Evolutionary conservation across 2,888 invertebrate species (phyloP).

Genomic region (Hirtodrosophila alboralis): DNA sequence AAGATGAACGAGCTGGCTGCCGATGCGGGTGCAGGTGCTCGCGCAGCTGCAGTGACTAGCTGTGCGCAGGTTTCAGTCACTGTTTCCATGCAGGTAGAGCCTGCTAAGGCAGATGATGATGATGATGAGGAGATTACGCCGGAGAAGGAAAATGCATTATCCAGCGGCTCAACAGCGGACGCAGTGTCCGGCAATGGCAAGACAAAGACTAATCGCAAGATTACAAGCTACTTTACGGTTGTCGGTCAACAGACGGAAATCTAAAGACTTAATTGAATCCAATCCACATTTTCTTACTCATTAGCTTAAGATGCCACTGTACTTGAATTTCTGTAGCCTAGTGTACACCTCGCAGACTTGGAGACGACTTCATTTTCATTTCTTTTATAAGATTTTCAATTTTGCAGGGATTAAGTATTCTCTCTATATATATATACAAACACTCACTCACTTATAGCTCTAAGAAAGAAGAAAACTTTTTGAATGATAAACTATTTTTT

Average conservation of each 20-base stretch:
- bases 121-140: conserved; percentile 59
- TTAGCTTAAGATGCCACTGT: conserved; percentile 66
- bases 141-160: conserved; percentile 66
- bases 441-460: conserved; percentile 19
- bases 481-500: conserved; percentile 9
- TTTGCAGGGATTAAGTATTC: conserved; percentile 76
- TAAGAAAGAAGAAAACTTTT: conserved; percentile 16
- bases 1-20: conserved; percentile 44
- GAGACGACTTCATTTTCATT: conserved; percentile 37
- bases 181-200: conserved; percentile 51
- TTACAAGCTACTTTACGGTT: conserved; percentile 81
- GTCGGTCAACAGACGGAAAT: conserved; percentile 80
- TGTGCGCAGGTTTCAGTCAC: conserved; percentile 72
- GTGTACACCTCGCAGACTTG: conserved; percentile 64
- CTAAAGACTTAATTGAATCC: conserved; percentile 70
- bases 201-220: conserved; percentile 72
- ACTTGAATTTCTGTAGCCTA: conserved; percentile 61
- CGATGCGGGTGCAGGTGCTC: conserved; percentile 52
- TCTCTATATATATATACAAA: conserved; percentile 44
- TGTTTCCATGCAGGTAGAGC: conserved; percentile 79
- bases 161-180: conserved; percentile 36
- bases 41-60: conserved; percentile 2
- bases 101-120: conserved; percentile 38
- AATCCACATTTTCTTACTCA: conserved; percentile 61
- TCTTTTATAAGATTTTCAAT: conserved; percentile 46